Evolutionary conservation across 2,888 invertebrate species (phyloP), one percentile per base, ranked within the genome.

Genomic region (Drosophila kanekoi): DNA sequence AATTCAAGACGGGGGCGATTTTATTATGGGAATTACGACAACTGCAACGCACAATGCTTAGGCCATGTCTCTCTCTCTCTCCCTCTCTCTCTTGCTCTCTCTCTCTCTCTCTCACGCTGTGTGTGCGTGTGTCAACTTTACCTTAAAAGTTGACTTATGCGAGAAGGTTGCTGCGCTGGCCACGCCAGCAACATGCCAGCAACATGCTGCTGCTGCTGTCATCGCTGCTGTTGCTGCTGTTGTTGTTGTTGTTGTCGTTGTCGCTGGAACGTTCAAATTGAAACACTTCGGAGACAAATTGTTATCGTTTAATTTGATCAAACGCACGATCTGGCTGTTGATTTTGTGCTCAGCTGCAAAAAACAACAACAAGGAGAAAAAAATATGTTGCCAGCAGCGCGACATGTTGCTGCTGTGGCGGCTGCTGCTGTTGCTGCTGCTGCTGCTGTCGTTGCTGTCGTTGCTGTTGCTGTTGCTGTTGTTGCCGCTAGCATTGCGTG

Each of bases 241-340:
- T 38, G 58, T 10, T 35, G 64, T 10, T 48, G 75, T 8, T 59
- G 70, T 18, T 61, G 63, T 33, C 52, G 72, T 40, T 32, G 68
- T 35, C 32, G 41, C 72, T 49, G 62, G 67, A 77, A 82, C 80
- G 89, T 80, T 91, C 83, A 90, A 91, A 90, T 90, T 90, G 90
- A 90, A 91, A 91, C 91, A 91, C 91, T 91, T 91, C 90, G 89
- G 90, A 89, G 91, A 92, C 91, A 91, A 91, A 91, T 91, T 91
- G 91, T 91, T 91, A 92, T 91, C 91, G 92, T 91, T 91, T 91
- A 91, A 92, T 91, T 90, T 91, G 91, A 91, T 91, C 90, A 90
- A 89, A 89, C 87, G 90, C 90, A 90, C 91, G 91, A 89, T 87
- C 91, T 87, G 79, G 68, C 86, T 86, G 82, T 84, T 84, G 83